Evolutionary conservation across 2,797 vertebrate species (phyloP).

Genomic region (Eospalax fontanierii): DNA sequence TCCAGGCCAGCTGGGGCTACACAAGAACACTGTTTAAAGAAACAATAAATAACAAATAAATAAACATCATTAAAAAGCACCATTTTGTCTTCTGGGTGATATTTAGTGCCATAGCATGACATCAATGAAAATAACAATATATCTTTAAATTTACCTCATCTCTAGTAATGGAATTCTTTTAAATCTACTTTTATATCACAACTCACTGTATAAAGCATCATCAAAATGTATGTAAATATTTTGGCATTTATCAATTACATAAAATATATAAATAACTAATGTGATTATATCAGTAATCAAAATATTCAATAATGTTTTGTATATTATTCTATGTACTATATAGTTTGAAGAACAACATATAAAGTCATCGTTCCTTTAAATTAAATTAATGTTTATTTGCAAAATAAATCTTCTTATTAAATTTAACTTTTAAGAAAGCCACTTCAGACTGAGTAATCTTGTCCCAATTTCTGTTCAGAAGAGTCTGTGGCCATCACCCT

Average conservation of each 20-base stretch:
- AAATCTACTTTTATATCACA: background rate
- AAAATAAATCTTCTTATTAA: background rate
- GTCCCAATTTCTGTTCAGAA: background rate
- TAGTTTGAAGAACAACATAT: background rate
- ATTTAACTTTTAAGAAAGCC: background rate
- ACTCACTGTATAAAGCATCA: background rate
- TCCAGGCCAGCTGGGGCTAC: no score
- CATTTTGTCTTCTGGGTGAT: background rate
- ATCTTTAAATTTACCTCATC: background rate
- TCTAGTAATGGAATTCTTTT: background rate
- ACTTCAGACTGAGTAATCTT: background rate
- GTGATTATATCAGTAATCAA: background rate
- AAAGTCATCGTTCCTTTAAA: background rate
- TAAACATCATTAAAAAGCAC: background rate
- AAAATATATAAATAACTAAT: background rate
- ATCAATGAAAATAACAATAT: background rate
- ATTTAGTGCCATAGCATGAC: background rate
- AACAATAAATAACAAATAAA: no score
- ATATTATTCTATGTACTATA: background rate
- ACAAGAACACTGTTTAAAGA: no score
- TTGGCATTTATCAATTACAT: background rate
- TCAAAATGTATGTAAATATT: background rate
- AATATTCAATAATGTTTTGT: background rate
- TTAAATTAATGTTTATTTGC: background rate
- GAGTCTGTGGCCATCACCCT: background rate